Conservation (phyloP, 2,797 vertebrate genomes). For the Agapornis canus region DNA sequence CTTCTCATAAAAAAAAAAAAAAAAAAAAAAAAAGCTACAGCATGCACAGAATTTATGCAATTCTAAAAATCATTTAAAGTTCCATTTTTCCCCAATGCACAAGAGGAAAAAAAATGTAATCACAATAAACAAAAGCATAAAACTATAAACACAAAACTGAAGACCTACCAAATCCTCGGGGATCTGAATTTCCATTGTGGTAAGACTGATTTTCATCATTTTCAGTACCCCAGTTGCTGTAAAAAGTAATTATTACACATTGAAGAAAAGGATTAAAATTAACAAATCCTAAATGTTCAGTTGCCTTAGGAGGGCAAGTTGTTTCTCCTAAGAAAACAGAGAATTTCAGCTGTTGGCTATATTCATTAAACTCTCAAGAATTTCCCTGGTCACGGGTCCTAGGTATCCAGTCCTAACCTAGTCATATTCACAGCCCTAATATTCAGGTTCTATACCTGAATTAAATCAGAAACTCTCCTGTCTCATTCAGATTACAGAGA, state of each 20-base stretch:
- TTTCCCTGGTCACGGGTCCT: not conserved
- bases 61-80: not conserved
- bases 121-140: not conserved
- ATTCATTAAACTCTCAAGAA: not conserved
- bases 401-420: not conserved
- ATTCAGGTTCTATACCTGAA: not conserved
- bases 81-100: not conserved
- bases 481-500: not conserved
- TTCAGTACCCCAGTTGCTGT: conserved; percentile 97
- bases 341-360: not conserved
- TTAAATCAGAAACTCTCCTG: not conserved
- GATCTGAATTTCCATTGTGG: conserved; percentile 95
- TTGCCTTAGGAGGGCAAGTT: not conserved
- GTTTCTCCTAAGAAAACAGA: not conserved
- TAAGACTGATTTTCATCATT: conserved; percentile 87
- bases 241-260: conserved; percentile 16
- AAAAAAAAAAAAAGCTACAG: not conserved
- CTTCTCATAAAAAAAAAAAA: too few species aligned
- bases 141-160: not conserved
- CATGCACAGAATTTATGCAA: not conserved
- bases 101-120: not conserved
- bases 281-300: not conserved
- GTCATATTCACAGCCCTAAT: not conserved
- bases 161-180: conserved; percentile 91
- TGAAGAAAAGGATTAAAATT: not conserved